These are phyloP conservation scores for Chaetophractus vellerosus DNA, from an alignment of 2,797 vertebrate species.

Conservation along the genomic window DNA sequence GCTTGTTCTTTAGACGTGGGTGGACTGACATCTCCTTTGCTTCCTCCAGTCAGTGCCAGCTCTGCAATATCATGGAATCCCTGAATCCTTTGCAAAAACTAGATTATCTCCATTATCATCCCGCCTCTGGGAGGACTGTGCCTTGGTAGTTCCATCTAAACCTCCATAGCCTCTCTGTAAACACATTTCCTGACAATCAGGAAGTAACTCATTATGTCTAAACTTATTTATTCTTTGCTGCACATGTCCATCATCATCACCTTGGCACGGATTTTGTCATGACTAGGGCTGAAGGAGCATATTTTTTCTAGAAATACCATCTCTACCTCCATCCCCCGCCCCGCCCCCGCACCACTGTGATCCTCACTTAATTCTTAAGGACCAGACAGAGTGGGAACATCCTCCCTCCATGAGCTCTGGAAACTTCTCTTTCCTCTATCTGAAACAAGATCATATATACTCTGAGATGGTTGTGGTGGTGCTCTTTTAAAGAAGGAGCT, in stretches of 20 bases:
- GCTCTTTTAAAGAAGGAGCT: background rate
- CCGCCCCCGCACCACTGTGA: background rate
- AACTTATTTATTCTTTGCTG: background rate
- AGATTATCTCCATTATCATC: background rate
- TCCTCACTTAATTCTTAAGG: background rate
- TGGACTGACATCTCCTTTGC: background rate
- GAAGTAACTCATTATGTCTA: background rate
- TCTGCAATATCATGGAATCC: background rate
- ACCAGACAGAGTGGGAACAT: background rate
- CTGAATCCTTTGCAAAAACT: background rate
- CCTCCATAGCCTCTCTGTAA: background rate
- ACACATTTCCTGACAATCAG: background rate
- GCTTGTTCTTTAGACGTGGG: background rate
- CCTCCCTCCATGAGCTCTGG: background rate
- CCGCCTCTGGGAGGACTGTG: background rate
- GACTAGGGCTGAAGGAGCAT: background rate
- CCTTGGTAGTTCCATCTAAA: background rate
- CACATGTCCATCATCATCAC: background rate
- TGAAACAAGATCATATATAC: constrained; percentile 6
- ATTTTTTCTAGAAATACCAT: background rate
- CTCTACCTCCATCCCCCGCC: background rate
- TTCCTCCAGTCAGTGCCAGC: background rate
- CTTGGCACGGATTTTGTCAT: background rate
- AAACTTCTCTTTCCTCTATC: background rate
- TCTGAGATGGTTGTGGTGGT: background rate